These are phyloP conservation scores for Aphaenogaster rudis DNA, from an alignment of 1,140 invertebrate species.

Conservation along the genomic window DNA sequence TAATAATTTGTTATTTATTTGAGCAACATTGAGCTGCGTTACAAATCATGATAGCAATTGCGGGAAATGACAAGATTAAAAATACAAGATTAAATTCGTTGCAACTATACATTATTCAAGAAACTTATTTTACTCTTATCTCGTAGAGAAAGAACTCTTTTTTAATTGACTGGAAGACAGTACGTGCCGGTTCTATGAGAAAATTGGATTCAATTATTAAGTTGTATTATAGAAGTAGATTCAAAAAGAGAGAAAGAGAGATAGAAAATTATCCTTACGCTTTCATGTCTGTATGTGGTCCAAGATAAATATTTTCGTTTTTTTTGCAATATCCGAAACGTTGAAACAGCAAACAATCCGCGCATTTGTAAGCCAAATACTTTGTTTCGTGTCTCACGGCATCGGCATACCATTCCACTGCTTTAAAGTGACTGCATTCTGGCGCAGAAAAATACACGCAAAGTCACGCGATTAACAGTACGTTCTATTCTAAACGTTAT, in stretches of 20 bases:
- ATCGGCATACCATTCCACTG: not conserved
- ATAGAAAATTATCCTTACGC: slow-evolving; percentile 4
- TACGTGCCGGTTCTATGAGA: not conserved
- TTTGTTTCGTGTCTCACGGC: not conserved
- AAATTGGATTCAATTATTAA: slow-evolving; percentile 17
- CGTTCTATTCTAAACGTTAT: not conserved
- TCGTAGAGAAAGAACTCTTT: not conserved
- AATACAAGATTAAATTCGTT: not conserved
- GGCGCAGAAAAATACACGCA: not conserved
- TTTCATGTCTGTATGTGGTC: not conserved
- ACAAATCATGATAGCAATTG: not conserved
- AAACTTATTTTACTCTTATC: not conserved
- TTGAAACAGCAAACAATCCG: not conserved
- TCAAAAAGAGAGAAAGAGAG: not conserved
- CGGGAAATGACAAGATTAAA: not conserved
- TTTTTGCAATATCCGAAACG: not conserved
- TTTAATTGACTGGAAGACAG: not conserved
- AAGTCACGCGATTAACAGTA: not conserved
- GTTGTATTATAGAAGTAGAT: not conserved
- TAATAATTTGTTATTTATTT: not conserved
- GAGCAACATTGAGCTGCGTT: not conserved
- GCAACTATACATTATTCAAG: not conserved
- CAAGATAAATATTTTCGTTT: not conserved
- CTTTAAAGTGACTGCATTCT: slow-evolving; percentile 14
- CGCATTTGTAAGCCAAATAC: not conserved